Percentiles rank a stretch among this genome's conserved stretches.
Evolutionary conservation across 2,888 invertebrate species (phyloP).

Genomic region (Eilema caniola): DNA sequence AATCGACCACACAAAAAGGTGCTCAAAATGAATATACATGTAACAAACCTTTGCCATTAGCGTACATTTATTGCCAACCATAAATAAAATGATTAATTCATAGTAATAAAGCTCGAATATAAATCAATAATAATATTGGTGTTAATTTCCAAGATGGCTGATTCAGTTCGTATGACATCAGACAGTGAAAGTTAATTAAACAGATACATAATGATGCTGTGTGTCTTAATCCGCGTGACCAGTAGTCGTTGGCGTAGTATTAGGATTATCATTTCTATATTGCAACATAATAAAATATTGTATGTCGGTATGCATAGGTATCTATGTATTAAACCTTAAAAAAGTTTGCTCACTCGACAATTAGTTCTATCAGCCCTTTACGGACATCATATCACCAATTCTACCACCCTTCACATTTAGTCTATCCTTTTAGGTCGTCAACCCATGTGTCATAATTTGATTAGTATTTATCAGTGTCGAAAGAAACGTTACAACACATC

Average conservation of each 20-base stretch:
- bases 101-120: conserved; percentile 31
- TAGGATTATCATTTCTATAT: conserved; percentile 35
- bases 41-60: conserved; percentile 28
- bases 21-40: conserved; percentile 26
- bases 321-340: neutral
- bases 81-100: conserved; percentile 45
- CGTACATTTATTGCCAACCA: conserved; percentile 37
- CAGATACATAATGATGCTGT: conserved; percentile 59
- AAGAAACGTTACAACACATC: too few relatives aligned
- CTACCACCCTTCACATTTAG: too few relatives aligned
- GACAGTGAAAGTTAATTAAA: conserved; percentile 77
- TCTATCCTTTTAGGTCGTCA: too few relatives aligned
- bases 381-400: too few relatives aligned
- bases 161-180: conserved; percentile 69
- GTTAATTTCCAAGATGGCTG: conserved; percentile 31
- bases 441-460: too few relatives aligned
- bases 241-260: conserved; percentile 40
- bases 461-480: too few relatives aligned
- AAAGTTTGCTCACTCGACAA: neutral
- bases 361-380: too few relatives aligned
- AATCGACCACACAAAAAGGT: conserved; percentile 23
- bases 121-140: conserved; percentile 43
- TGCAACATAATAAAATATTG: neutral
- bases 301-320: neutral
- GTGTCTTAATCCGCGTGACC: conserved; percentile 50